Conservation (phyloP, 2,113 vertebrate genomes). For the Albula goreensis region DNA sequence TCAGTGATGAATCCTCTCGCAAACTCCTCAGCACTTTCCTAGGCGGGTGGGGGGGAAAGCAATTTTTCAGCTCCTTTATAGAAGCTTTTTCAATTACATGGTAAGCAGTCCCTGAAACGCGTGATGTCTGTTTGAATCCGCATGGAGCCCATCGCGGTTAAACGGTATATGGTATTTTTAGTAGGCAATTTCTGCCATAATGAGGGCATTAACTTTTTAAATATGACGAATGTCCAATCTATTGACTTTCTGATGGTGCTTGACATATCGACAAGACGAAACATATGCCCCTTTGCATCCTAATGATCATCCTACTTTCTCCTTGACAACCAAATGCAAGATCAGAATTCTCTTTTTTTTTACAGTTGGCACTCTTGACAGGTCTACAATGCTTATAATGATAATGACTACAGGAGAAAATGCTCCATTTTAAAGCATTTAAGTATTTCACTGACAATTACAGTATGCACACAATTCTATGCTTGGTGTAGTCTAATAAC, state of each 20-base stretch:
- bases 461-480: too few species aligned
- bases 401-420: too few species aligned
- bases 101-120: constrained; percentile 20
- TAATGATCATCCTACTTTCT: not conserved
- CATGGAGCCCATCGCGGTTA: constrained; percentile 18
- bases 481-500: too few species aligned
- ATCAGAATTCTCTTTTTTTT: too few species aligned
- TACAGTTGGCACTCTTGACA: not conserved
- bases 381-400: too few species aligned
- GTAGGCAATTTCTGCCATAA: constrained; percentile 27
- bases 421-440: too few species aligned
- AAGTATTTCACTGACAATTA: too few species aligned
- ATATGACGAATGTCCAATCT: constrained; percentile 27
- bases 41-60: not conserved
- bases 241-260: constrained; percentile 22
- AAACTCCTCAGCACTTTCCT: constrained; percentile 1
- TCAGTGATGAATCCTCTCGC: not conserved
- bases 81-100: constrained; percentile 17
- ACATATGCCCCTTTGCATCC: not conserved
- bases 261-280: constrained; percentile 1
- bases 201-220: constrained; percentile 28
- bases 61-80: constrained; percentile 20
- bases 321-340: not conserved
- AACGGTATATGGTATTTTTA: constrained; percentile 22
- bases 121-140: constrained; percentile 18